A percentile compares a stretch with the other conserved stretches of the same genome.
Conservation (phyloP, 2,797 vertebrate genomes). For the Calcarius lapponicus region DNA sequence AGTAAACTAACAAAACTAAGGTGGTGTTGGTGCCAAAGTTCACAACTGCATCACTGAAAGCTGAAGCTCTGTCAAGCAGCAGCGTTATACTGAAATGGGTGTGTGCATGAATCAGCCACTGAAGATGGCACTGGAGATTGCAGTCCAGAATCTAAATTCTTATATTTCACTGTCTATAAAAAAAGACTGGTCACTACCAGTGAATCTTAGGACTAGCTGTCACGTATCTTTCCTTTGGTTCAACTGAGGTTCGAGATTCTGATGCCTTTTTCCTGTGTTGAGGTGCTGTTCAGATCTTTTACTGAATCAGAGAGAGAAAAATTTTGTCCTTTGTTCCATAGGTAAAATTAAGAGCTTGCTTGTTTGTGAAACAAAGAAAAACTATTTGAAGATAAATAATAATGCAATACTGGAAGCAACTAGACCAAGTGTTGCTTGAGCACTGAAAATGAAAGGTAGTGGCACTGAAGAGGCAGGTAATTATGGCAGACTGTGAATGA, state of each 20-base stretch:
- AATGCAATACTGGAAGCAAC: too few relatives aligned
- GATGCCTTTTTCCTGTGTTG: not conserved
- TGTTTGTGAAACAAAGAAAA: too few relatives aligned
- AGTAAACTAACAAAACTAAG: not conserved
- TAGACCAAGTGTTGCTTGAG: too few relatives aligned
- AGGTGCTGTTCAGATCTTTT: not conserved
- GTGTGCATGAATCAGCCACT: not conserved
- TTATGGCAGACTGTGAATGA: too few relatives aligned
- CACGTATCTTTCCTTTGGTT: not conserved
- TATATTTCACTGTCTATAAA: not conserved
- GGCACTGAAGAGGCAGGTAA: too few relatives aligned
- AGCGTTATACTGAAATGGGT: not conserved
- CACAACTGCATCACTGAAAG: not conserved
- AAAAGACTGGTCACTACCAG: not conserved
- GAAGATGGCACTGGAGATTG: not conserved
- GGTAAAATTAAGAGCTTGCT: too few relatives aligned
- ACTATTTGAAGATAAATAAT: too few relatives aligned
- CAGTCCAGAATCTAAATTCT: not conserved
- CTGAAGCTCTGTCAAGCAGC: not conserved
- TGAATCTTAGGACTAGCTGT: not conserved
- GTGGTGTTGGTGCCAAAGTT: not conserved
- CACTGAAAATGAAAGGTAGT: too few relatives aligned
- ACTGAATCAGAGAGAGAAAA: too few relatives aligned
- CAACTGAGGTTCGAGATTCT: not conserved
- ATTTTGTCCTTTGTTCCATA: too few relatives aligned